phyloP scores from a whole-genome alignment of 2,113 vertebrate species.

The Zapus hudsonius region DNA sequence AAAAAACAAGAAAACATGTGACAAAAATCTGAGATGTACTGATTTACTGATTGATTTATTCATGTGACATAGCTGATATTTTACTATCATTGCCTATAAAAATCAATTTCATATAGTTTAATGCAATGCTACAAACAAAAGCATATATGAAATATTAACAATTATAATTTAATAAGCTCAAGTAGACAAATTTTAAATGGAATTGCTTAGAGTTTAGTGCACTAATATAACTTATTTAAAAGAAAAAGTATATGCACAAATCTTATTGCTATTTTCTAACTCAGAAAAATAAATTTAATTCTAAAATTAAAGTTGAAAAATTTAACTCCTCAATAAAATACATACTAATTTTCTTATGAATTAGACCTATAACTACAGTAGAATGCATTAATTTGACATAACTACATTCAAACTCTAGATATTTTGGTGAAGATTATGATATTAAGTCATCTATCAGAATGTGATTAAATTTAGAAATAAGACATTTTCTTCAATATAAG shows the following conservation, averaged over 20 bases:
- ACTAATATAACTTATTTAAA: slow-evolving; percentile 11
- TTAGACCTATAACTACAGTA: background rate
- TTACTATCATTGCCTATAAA: slow-evolving; percentile 24
- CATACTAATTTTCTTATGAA: slow-evolving; percentile 1
- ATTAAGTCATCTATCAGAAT: background rate
- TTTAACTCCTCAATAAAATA: slow-evolving; percentile 46
- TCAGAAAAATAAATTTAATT: background rate
- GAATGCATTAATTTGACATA: background rate
- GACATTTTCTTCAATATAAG: slow-evolving; percentile 26
- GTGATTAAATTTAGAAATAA: slow-evolving; percentile 55
- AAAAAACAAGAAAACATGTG: background rate
- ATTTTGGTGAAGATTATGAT: background rate
- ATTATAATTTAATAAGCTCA: slow-evolving; percentile 20
- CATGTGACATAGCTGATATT: slow-evolving; percentile 8
- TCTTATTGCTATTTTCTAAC: slow-evolving; percentile 6
- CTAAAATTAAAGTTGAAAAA: slow-evolving; percentile 18
- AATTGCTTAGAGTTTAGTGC: background rate
- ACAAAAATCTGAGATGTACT: too few relatives aligned
- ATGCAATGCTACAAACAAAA: background rate
- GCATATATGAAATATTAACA: slow-evolving; percentile 14
- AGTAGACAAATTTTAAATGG: background rate
- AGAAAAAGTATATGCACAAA: background rate
- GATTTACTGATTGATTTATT: background rate
- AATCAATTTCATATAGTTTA: slow-evolving; percentile 15
- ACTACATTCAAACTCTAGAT: slow-evolving; percentile 7